Base-by-base conservation (phyloP, 2,113 vertebrate genomes). In the Furnarius figulus region DNA sequence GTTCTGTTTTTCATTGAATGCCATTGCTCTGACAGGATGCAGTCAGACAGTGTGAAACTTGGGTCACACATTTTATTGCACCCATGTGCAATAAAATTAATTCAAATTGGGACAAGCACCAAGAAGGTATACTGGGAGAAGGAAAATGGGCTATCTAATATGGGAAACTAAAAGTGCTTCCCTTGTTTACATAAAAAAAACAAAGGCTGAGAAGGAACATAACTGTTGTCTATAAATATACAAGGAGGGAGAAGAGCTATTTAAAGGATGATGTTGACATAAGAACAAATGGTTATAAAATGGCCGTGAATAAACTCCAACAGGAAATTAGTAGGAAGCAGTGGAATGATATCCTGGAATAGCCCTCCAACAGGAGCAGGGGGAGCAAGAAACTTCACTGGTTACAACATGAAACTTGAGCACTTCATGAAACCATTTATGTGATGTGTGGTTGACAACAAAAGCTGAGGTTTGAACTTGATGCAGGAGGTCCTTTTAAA, bases 401-500 rank as follows among this genome's bases (percentile, higher is more conserved):
- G 33, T 81, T 94, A 73, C 68, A 87, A 52, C 2, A 3, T 79
- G 93, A 91, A 95, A 93, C 49, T 50, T 82, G 89, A 95, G 84
- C n/a, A 47, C 52, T 91, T 96, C 66, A 85, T 85, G 87, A 93
- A 95, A 91, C n/a, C 40, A 85, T 42, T 89, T 95, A 88, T 8
- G 16, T 58, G 53, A 94, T 2, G 4, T 49, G 77, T 10, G 31
- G 70, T n/a, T 97, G 85, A 94, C 94, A 95, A 93, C 44, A 95
- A 79, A 94, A 93, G 15, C 71, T 91, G 37, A 35, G 40, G 33
- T 79, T 65, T 91, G 74, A 89, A 91, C 53, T 87, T 91, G 47
- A 62, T 79, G 78, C 74, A 76, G 62, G 81, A 91, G 81, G n/a
- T 47, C 71, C 62, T 94, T 96, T 79, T 87, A 92, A 96, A 93